phyloP scores from a whole-genome alignment of 2,888 invertebrate genomes.

The Meta bourneti region DNA sequence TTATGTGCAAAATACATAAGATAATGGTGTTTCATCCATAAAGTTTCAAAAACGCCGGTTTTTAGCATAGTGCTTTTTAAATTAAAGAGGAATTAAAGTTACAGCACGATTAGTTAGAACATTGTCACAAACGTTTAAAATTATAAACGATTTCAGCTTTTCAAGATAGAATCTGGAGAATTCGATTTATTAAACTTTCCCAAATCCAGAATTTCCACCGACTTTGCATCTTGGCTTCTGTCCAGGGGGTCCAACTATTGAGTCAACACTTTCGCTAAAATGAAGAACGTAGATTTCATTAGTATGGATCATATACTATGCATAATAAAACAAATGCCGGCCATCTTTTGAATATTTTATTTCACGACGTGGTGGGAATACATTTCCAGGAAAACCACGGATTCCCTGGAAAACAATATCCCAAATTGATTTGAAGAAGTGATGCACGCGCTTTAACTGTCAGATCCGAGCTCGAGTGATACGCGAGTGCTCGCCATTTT shows the following conservation, averaged over 20 bases:
- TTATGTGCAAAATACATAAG: no score
- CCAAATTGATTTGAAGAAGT: conserved; percentile 59
- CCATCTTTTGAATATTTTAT: conserved; percentile 73
- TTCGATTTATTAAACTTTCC: background rate
- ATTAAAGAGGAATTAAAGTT: no score
- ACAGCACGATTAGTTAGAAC: no score
- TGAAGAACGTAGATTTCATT: conserved; percentile 54
- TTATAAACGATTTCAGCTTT: background rate
- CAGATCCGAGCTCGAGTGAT: conserved; percentile 2
- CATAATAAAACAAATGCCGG: conserved; percentile 63
- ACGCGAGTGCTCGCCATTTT: conserved; percentile 24
- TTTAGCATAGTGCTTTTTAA: no score
- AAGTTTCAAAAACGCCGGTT: no score
- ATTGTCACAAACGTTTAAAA: background rate
- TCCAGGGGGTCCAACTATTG: conserved; percentile 55
- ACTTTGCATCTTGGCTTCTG: conserved; percentile 37
- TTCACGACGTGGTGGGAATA: conserved; percentile 65
- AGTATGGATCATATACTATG: conserved; percentile 60
- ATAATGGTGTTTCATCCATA: no score
- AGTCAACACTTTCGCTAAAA: conserved; percentile 59
- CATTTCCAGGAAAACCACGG: no score
- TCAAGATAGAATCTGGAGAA: background rate
- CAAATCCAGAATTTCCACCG: no score
- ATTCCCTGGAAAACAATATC: conserved; percentile 71
- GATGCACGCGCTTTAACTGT: conserved; percentile 23